Evolutionary conservation across 2,888 invertebrate genomes (phyloP).

Genomic region (Seira sanloemensis): DNA sequence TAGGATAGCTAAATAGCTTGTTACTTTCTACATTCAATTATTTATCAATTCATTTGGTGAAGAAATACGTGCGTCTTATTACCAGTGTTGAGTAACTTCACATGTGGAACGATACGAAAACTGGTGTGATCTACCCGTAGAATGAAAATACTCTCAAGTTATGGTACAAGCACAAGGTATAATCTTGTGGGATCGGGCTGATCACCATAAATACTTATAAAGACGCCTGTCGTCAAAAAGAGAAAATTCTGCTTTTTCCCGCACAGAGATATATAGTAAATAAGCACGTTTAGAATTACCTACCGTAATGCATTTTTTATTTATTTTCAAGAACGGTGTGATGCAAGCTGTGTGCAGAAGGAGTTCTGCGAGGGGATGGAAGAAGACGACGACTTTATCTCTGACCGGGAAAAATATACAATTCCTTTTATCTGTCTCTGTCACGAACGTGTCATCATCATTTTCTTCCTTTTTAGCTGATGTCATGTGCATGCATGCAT

Average conservation of each 20-base stretch:
- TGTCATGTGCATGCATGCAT: conserved; percentile 3
- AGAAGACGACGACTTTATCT: background rate
- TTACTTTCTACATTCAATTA: no score
- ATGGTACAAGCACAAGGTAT: no score
- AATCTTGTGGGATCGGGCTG: background rate
- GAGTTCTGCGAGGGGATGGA: background rate
- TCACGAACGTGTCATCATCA: conserved; percentile 30
- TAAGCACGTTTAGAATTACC: background rate
- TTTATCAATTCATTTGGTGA: no score
- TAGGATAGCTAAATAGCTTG: no score
- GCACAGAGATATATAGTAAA: no score
- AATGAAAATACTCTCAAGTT: no score
- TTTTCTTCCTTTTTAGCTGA: background rate
- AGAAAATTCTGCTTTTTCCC: no score
- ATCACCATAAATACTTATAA: background rate
- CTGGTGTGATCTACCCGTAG: no score
- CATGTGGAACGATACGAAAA: no score
- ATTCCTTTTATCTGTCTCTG: conserved; percentile 30
- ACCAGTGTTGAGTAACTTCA: no score
- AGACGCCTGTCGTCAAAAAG: background rate
- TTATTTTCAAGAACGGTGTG: background rate
- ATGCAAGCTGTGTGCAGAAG: no score
- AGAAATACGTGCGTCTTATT: no score
- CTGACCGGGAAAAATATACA: background rate
- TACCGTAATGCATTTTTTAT: background rate